Conservation (phyloP, 2,113 vertebrate species). For the Perca schrenkii region DNA sequence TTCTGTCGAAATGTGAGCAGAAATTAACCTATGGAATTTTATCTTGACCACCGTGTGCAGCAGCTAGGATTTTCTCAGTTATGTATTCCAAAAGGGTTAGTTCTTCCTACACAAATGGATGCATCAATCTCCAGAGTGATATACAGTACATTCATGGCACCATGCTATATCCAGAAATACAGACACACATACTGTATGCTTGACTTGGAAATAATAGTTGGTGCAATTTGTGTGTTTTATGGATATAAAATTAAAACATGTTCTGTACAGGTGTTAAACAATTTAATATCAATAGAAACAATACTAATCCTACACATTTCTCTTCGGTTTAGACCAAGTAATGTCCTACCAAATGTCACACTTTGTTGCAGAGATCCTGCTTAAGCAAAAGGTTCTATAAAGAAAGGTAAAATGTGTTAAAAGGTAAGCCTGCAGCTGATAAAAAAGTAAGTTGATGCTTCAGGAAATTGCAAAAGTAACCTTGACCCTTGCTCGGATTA, state of each 20-base stretch:
- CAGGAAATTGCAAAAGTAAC: neutral
- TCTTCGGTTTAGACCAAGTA: neutral
- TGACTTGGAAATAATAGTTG: neutral
- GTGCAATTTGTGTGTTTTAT: neutral
- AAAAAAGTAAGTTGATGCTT: neutral
- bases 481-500: neutral
- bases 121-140: neutral
- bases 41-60: neutral
- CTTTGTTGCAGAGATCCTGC: neutral
- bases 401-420: neutral
- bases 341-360: neutral
- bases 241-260: neutral
- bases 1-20: neutral
- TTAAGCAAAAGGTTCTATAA: neutral
- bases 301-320: no score
- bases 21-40: conserved; percentile 6
- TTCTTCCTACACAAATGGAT: neutral
- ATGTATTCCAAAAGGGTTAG: neutral
- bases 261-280: neutral
- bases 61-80: neutral
- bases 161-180: neutral
- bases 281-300: no score
- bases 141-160: neutral
- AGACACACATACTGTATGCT: neutral
- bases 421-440: neutral